Conservation (phyloP, 2,888 invertebrate genomes). For the Eubasilissa splendida region DNA sequence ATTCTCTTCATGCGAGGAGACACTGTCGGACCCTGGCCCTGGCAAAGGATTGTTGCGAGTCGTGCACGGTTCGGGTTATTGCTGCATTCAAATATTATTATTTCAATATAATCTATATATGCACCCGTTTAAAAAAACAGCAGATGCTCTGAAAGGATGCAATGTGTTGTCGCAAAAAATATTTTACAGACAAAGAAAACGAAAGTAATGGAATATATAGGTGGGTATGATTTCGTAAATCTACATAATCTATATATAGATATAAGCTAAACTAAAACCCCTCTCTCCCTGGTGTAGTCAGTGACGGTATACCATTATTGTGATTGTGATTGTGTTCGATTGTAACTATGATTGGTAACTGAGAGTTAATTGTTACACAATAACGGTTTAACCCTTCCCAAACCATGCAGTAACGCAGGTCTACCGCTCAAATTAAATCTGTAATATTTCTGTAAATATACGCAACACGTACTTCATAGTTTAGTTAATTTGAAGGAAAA, state of each 20-base stretch:
- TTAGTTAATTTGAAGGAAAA: too few relatives aligned
- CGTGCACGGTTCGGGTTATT: background rate
- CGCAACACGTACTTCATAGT: too few relatives aligned
- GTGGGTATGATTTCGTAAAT: background rate
- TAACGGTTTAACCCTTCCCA: too few relatives aligned
- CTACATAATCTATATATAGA: background rate
- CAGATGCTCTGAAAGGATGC: slow-evolving; percentile 20
- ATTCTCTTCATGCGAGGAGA: slow-evolving; percentile 10
- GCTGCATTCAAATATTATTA: background rate
- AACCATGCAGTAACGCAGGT: too few relatives aligned
- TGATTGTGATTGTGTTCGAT: too few relatives aligned
- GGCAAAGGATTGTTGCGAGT: slow-evolving; percentile 2
- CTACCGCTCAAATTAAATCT: too few relatives aligned
- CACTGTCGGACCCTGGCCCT: slow-evolving; percentile 6
- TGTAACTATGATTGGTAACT: too few relatives aligned
- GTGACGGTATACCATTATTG: too few relatives aligned
- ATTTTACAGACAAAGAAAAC: background rate
- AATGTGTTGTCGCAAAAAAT: slow-evolving; percentile 1
- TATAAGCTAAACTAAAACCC: too few relatives aligned
- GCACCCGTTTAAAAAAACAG: slow-evolving; percentile 3
- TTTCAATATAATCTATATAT: background rate
- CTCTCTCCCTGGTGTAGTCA: too few relatives aligned
- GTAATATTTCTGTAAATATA: too few relatives aligned
- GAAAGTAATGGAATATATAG: background rate
- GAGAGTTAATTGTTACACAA: too few relatives aligned